Percentiles rank a stretch among this genome's conserved stretches.
These are phyloP conservation scores for Aplidium turbinatum DNA, from an alignment of 23 tunicate genomes.

Conservation along the genomic window DNA sequence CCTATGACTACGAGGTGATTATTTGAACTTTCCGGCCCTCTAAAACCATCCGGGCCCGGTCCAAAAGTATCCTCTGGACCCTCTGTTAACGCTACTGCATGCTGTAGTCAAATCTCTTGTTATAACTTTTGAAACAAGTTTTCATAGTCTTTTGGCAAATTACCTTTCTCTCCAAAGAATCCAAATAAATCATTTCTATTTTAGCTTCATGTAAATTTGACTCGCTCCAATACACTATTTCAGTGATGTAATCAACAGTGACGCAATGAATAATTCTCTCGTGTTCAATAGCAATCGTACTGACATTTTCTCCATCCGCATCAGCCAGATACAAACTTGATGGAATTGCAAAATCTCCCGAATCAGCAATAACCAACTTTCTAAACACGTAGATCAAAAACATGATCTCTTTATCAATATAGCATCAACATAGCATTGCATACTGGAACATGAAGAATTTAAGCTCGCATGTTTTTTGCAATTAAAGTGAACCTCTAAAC, in stretches of 20 bases:
- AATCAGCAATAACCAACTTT: constrained; percentile 22
- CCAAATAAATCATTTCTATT: constrained; percentile 22
- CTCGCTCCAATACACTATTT: constrained; percentile 48
- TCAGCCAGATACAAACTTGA: constrained; percentile 14
- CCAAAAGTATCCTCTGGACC: too few relatives aligned
- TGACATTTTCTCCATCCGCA: constrained; percentile 34
- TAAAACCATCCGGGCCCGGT: too few relatives aligned
- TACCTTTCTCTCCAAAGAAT: constrained; percentile 1
- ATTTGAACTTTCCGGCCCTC: too few relatives aligned
- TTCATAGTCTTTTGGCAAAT: too few relatives aligned
- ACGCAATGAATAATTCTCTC: constrained; percentile 9
- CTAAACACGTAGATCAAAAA: neutral
- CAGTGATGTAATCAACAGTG: constrained; percentile 48
- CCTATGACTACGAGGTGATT: too few relatives aligned
- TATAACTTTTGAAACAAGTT: too few relatives aligned
- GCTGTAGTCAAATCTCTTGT: too few relatives aligned
- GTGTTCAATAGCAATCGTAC: neutral
- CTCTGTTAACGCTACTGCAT: too few relatives aligned
- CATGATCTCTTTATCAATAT: neutral
- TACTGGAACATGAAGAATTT: too few relatives aligned
- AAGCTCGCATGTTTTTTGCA: too few relatives aligned
- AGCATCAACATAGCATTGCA: neutral
- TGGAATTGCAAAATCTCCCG: neutral
- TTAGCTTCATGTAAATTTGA: constrained; percentile 6
- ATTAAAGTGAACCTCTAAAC: too few relatives aligned